Percentiles rank a stretch among this genome's conserved stretches.
These are phyloP conservation scores for Chaenogobius annularis DNA, from an alignment of 2,113 vertebrate genomes.

Conservation along the genomic window DNA sequence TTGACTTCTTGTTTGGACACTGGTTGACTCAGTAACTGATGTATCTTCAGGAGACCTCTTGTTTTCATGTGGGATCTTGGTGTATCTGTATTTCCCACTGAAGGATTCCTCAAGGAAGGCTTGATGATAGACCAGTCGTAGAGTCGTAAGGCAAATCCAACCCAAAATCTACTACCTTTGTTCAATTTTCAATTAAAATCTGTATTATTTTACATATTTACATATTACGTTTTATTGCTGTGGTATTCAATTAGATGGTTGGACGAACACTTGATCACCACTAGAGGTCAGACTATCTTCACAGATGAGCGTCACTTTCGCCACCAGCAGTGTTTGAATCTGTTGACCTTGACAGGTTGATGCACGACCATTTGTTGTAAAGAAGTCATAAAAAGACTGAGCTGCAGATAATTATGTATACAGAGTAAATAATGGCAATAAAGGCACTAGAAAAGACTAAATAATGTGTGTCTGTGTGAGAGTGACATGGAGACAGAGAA, in stretches of 20 bases:
- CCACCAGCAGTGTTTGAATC: background rate
- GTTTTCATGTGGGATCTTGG: too few species aligned
- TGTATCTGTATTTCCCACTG: too few species aligned
- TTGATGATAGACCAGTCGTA: too few species aligned
- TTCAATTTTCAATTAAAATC: too few species aligned
- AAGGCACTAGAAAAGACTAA: background rate
- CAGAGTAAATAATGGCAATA: background rate
- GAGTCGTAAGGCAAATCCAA: too few species aligned
- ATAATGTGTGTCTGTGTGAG: background rate
- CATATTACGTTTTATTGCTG: too few species aligned
- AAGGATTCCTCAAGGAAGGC: too few species aligned
- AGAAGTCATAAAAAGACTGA: slow-evolving; percentile 10
- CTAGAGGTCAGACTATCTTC: slow-evolving; percentile 35
- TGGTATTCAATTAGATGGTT: background rate
- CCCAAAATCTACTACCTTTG: too few species aligned
- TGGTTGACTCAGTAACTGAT: too few species aligned
- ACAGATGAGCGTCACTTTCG: background rate
- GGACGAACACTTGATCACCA: slow-evolving; percentile 24
- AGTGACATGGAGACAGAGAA: background rate
- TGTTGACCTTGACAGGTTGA: slow-evolving; percentile 16
- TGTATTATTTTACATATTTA: too few species aligned
- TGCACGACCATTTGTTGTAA: background rate
- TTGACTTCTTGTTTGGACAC: too few species aligned
- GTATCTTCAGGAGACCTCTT: too few species aligned
- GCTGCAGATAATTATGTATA: slow-evolving; percentile 19